Evolutionary conservation across 2,888 invertebrate species (phyloP), one percentile per base, ranked within the genome.

Genomic region (Megamerina dolium): DNA sequence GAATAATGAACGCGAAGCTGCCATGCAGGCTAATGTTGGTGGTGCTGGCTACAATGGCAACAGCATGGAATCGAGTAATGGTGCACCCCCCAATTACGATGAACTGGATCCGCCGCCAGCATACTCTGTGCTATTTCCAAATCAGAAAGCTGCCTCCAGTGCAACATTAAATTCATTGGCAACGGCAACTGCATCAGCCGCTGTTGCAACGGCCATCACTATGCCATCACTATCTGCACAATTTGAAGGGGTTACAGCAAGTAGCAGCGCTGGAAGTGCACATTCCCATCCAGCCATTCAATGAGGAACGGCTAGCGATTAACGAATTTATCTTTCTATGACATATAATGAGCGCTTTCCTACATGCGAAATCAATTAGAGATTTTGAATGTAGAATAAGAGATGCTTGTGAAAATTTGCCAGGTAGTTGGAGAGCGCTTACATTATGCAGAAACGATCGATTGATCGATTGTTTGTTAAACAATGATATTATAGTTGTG

Each of bases 111-210:
- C 80, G 2, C 77, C 77, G 3, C 83, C 83, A 0, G 76, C 82
- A 1, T 83, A 83, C 63, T 78, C 77, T 35, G 78, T 79, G 1
- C 72, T 83, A 2, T 83, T 83, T 69, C 83, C 83, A 48, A 67
- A 68, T 44, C 69, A 70, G 46, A 71, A 71, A 53, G 62, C 65
- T 4, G 56, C 61, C 19, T 61, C 65, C 38, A 64, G 55, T 32
- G 59, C 54, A 16, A 62, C 59, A 14, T 41, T 67, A 6, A 59
- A 56, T 42, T 53, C 58, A 1, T 32, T 65, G 34, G 23, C 43
- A 27, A 5, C 46, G 17, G 32, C 47, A 23, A 41, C 39, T 19
- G 33, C 45, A 37, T 31, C 48, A 21, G 20, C 57, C 36, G 34
- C 49, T 20, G 36, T 46, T 51, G 21, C 51, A 32, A 43, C 47